Evolutionary conservation across 2,113 vertebrate genomes (phyloP).

Genomic region (Elaphurus davidianus): DNA sequence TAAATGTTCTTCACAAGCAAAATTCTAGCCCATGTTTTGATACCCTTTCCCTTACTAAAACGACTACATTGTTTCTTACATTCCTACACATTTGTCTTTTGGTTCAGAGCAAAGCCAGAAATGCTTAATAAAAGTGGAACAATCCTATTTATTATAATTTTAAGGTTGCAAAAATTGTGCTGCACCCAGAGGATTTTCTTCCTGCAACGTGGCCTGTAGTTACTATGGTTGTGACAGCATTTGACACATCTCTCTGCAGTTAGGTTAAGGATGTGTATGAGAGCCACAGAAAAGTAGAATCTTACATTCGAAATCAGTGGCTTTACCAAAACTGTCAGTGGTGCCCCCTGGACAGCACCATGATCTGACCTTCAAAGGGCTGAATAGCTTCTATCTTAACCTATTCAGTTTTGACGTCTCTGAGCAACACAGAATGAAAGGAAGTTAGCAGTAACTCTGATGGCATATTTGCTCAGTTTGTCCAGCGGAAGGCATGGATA

Average conservation of each 20-base stretch:
- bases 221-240: not conserved
- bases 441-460: not conserved
- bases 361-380: not conserved
- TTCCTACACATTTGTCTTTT: constrained; percentile 5
- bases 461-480: not conserved
- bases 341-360: not conserved
- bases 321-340: not conserved
- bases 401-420: not conserved
- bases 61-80: not conserved
- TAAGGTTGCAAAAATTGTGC: not conserved
- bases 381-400: not conserved
- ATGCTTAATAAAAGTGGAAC: constrained; percentile 30
- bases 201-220: not conserved
- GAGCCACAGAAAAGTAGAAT: not conserved
- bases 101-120: not conserved
- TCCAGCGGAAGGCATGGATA: not conserved
- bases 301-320: not conserved
- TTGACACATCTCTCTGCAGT: not conserved
- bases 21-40: not conserved
- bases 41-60: not conserved
- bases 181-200: not conserved
- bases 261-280: not conserved
- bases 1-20: constrained; percentile 44
- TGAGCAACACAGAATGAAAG: not conserved
- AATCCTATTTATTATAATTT: not conserved